These are phyloP conservation scores for Zaprionus ornatus DNA, from an alignment of 1,140 invertebrate genomes.

Conservation along the genomic window DNA sequence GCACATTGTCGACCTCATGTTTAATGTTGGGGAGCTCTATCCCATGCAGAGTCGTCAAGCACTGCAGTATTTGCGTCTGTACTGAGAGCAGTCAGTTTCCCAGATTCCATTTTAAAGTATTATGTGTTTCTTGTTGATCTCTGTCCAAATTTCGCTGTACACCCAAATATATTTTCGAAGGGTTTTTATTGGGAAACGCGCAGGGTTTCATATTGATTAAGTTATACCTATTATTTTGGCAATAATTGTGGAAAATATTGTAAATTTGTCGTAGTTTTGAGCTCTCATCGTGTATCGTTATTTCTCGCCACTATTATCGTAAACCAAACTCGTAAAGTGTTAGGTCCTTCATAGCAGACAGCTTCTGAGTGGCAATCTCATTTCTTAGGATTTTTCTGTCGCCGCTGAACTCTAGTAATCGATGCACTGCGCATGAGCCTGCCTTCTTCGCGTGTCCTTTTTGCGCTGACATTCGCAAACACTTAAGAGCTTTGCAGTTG, in stretches of 20 bases:
- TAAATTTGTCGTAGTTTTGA: not conserved
- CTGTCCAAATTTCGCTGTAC: conserved; percentile 43
- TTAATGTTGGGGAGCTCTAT: conserved; percentile 85
- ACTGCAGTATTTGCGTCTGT: conserved; percentile 71
- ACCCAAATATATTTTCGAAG: conserved; percentile 8
- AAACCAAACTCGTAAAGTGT: not conserved
- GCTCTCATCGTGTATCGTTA: not conserved
- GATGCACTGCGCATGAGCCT: conserved; percentile 56
- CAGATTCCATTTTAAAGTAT: not conserved
- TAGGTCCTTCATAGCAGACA: not conserved
- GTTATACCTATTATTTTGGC: too few relatives aligned
- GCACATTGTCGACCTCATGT: conserved; percentile 87
- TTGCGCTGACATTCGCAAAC: conserved; percentile 51
- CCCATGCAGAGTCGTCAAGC: conserved; percentile 84
- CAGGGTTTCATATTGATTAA: too few relatives aligned
- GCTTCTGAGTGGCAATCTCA: not conserved
- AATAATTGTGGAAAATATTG: not conserved
- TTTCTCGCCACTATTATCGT: not conserved
- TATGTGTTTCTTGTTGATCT: not conserved
- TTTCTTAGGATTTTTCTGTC: not conserved
- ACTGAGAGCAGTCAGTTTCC: conserved; percentile 20
- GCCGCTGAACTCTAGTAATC: not conserved
- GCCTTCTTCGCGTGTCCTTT: not conserved
- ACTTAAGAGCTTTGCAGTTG: conserved; percentile 12
- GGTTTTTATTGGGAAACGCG: not conserved